Evolutionary conservation across 2,113 vertebrate genomes (phyloP), one percentile per base, ranked within the genome.

Genomic region (Strigops habroptila): DNA sequence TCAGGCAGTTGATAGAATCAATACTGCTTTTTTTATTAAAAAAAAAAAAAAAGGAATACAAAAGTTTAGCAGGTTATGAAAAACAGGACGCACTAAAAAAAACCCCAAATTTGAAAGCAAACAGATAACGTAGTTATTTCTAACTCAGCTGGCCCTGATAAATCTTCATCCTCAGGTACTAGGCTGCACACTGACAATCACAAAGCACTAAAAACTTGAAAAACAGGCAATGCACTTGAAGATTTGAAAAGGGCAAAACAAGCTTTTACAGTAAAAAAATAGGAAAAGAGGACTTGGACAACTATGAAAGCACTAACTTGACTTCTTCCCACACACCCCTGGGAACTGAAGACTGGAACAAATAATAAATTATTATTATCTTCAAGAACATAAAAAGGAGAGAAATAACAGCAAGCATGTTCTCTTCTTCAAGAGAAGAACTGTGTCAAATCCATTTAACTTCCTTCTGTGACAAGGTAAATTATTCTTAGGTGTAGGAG

Each of bases 401-500:
- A 83, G 60, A 84, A 86, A 35, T 63, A 93, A 86, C 43, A 84
- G 25, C 1, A 1, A 67, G 35, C 7, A 59, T 3, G 4, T 23
- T 75, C 57, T 59, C 57, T 81, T 90, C 55, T 77, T 63, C 69
- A 70, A 35, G 64, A 60, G 31, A 37, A 90, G 53, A 81, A 90
- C 68, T 59, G 64, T 64, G 62, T 86, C 88, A 76, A 95, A 95
- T 83, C 59, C 63, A 74, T 90, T 94, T 92, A 93, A 65, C 31
- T 88, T 86, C 37, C 10, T 81, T 75, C 68, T 86, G 1, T 19
- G 53, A 86, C 64, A 86, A 67, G 31, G 37, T 49, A 35, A 88
- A 80, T 53, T 84, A 92, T 46, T 81, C 35, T 51, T 43, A 78
- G 12, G 28, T 23, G 8, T 51, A 86, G 19, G 7, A n/a, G n/a